These are phyloP conservation scores for Spizella passerina DNA, from an alignment of 2,797 vertebrate genomes.

Conservation along the genomic window DNA sequence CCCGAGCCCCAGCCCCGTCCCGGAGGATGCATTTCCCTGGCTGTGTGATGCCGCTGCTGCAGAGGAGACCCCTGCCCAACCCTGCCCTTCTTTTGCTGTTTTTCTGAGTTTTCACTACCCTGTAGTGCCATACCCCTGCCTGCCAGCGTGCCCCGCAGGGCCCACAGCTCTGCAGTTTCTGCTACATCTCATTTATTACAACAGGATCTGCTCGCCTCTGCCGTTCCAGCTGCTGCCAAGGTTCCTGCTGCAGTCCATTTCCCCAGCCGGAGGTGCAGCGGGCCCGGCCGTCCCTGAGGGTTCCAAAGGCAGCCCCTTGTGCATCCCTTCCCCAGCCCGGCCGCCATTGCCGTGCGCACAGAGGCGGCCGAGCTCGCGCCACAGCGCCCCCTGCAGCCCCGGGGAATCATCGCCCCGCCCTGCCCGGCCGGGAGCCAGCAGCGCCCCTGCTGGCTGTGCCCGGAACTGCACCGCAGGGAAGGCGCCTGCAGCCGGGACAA, in stretches of 20 bases:
- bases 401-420: neutral
- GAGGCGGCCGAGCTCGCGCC: neutral
- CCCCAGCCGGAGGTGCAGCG: rapidly evolving
- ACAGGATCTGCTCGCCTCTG: rapidly evolving
- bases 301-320: neutral
- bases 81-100: neutral
- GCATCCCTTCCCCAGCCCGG: neutral
- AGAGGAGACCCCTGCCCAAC: neutral
- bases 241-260: neutral
- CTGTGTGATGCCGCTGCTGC: neutral
- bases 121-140: neutral
- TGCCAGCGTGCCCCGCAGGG: rapidly evolving
- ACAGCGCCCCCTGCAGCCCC: neutral
- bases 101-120: neutral
- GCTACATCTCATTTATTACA: neutral
- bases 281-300: neutral
- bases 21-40: rapidly evolving
- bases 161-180: neutral
- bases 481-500: neutral
- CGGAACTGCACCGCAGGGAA: neutral
- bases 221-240: rapidly evolving
- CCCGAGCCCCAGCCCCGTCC: rapidly evolving
- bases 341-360: neutral
- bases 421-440: neutral
- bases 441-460: neutral